A percentile compares a stretch with the other conserved stretches of the same genome.
Evolutionary conservation across 2,797 vertebrate genomes (phyloP).

Genomic region (Cichlasoma orientale): DNA sequence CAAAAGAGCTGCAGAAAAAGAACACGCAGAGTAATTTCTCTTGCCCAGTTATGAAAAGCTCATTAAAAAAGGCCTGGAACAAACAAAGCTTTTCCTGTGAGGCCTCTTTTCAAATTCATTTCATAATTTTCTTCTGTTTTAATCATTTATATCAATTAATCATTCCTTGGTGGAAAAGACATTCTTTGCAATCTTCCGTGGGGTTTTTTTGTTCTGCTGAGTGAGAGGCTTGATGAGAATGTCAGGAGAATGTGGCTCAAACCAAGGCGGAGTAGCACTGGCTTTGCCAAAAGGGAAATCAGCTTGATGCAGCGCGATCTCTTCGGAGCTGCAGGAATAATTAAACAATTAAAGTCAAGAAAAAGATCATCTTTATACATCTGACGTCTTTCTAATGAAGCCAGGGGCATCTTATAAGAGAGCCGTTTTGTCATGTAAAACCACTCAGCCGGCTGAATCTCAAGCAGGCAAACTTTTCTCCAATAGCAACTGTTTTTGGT

Average conservation of each 20-base stretch:
- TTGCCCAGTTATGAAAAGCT: slow-evolving; percentile 98
- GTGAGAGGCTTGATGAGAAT: slow-evolving; percentile 71
- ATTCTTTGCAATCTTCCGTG: slow-evolving; percentile 90
- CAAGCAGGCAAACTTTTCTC: slow-evolving; percentile 65
- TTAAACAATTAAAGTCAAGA: slow-evolving; percentile 95
- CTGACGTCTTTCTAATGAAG: slow-evolving; percentile 89
- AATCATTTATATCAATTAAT: slow-evolving; percentile 99
- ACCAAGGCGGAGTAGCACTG: slow-evolving; percentile 87
- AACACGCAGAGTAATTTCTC: slow-evolving; percentile 89
- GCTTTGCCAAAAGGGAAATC: slow-evolving; percentile 92
- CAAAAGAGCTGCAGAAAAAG: slow-evolving; percentile 80
- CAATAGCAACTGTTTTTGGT: slow-evolving; percentile 45
- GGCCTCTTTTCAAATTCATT: slow-evolving; percentile 95
- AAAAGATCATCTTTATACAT: slow-evolving; percentile 92
- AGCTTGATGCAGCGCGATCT: slow-evolving; percentile 87
- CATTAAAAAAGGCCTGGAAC: slow-evolving; percentile 95
- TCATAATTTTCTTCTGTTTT: slow-evolving; percentile 95
- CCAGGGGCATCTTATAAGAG: slow-evolving; percentile 75
- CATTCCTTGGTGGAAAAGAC: slow-evolving; percentile 96
- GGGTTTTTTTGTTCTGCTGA: slow-evolving; percentile 74
- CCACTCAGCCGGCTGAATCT: slow-evolving; percentile 68
- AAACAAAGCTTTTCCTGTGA: slow-evolving; percentile 98
- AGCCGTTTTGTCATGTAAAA: slow-evolving; percentile 83
- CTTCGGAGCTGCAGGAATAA: slow-evolving; percentile 87
- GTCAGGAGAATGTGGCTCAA: slow-evolving; percentile 88